Base-by-base conservation (phyloP, 2,797 vertebrate genomes). In the Diplodus puntazzo region DNA sequence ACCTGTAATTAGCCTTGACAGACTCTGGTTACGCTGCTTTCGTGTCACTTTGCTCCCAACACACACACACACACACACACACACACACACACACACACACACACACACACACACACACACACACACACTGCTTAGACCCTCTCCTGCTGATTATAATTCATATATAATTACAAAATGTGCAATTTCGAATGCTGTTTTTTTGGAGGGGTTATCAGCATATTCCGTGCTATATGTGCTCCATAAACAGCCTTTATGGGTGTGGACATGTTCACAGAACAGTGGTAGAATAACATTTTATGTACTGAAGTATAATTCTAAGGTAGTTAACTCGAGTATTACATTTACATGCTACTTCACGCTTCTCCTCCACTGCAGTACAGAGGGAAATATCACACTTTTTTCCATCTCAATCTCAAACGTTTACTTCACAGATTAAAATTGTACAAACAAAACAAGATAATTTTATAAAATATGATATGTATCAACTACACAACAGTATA, bases 1-100 rank as follows among this genome's bases (percentile, higher is more conserved):
- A 95, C 91, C 91, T 92, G 93, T 96, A 96, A 96, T 96, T 92
- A 95, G 89, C 92, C 88, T 79, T 94, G 95, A 95, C 95, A 95
- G 92, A 89, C 88, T 91, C 82, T 77, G 83, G 92, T 90, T 91
- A 89, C 90, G 80, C 91, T 88, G 83, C 85, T 88, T 84, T 90
- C 83, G 75, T 91, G 93, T 94, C 92, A 92, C 89, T 90, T 88
- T 78, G 72, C 78, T 73, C 60, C 69, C 65, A 53, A 34, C 59
- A 50, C 30, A 34, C 30, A 34, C 30, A 34, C 30, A 34, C 30
- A 34, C 80, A 74, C 79, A 71, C 48, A 70, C 39, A 17, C 5
- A 34, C 30, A 30, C 27, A 30, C 27, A 30, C 27, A 30, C 80
- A 74, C 79, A 71, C 48, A 69, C 39, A 17, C 69, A 25, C 25